Conservation (phyloP, 1,140 invertebrate species). For the Drosophila kohkoa region DNA sequence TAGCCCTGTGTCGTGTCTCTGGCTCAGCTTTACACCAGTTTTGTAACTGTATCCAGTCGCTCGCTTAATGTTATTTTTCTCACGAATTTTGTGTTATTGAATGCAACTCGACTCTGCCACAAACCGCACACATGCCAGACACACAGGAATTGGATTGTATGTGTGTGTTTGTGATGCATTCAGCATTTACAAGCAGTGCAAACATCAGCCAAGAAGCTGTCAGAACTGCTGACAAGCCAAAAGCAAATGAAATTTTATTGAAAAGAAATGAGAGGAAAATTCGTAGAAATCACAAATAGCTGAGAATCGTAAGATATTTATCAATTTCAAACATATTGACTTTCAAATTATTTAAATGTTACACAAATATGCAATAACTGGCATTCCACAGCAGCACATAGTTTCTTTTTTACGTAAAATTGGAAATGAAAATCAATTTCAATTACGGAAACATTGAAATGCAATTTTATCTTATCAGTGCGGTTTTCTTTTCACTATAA, state of each 20-base stretch:
- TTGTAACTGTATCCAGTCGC: constrained; percentile 22
- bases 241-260: constrained; percentile 19
- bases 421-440: too few relatives aligned
- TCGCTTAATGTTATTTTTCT: constrained; percentile 55
- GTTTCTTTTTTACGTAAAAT: background rate
- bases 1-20: constrained; percentile 14
- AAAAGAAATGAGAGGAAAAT: background rate
- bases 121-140: constrained; percentile 18
- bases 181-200: constrained; percentile 40
- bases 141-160: background rate
- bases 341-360: constrained; percentile 14
- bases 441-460: too few relatives aligned
- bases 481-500: too few relatives aligned
- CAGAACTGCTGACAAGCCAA: constrained; percentile 54
- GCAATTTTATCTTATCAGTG: too few relatives aligned
- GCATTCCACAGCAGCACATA: background rate
- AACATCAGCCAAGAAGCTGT: constrained; percentile 47
- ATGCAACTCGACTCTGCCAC: constrained; percentile 47
- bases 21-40: constrained; percentile 15
- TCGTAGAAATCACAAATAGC: constrained; percentile 12
- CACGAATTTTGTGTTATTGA: constrained; percentile 54
- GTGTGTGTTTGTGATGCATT: constrained; percentile 36
- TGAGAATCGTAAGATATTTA: background rate
- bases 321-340: constrained; percentile 2
- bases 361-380: background rate